Evolutionary conservation across 2,113 vertebrate species (phyloP), one percentile per base, ranked within the genome.

Genomic region (Lutjanus erythropterus): DNA sequence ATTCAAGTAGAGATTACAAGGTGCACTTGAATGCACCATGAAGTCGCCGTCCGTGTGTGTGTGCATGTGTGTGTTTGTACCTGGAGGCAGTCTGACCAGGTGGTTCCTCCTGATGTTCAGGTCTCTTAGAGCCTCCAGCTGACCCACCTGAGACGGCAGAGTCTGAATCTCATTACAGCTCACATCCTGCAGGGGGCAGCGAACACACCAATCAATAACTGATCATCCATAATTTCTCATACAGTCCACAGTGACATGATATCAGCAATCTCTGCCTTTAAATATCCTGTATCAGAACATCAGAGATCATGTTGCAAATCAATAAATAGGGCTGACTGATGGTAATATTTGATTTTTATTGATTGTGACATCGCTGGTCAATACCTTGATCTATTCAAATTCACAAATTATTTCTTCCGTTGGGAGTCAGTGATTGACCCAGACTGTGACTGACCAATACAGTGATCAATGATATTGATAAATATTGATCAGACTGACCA

Each of bases 91-190:
- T 61, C 52, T 92, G 69, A 96, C 91, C 92, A 99, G 95, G 91
- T 98, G 95, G 93, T 99, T 99, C 85, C 98, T 96, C 90, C 98
- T 95, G 78, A 99, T 94, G 86, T 98, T 99, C 65, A 99, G 94
- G 92, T 99, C 97, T 61, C 97, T 87, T 37, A 99, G 94, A 37
- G 95, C 91, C 85, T 98, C 97, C 88, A 99, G 89, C 87, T 92
- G 94, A 82, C 97, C 97, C 56, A 99, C 94, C 89, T 99, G 97
- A n/a, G 96, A 91, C 60, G 98, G 98, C 81, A 99, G 87, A 66
- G 94, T 96, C 93, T 97, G 97, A 94, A 99, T 97, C 94, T 99
- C 98, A 82, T 99, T 99, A 89, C 97, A 99, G 94, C 98, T 99
- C 56, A 99, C 97, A 71, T 99, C 98, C 98, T 99, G 87, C 66